These are phyloP conservation scores for Drosophila seguyi DNA, from an alignment of 1,140 invertebrate species.

Conservation along the genomic window DNA sequence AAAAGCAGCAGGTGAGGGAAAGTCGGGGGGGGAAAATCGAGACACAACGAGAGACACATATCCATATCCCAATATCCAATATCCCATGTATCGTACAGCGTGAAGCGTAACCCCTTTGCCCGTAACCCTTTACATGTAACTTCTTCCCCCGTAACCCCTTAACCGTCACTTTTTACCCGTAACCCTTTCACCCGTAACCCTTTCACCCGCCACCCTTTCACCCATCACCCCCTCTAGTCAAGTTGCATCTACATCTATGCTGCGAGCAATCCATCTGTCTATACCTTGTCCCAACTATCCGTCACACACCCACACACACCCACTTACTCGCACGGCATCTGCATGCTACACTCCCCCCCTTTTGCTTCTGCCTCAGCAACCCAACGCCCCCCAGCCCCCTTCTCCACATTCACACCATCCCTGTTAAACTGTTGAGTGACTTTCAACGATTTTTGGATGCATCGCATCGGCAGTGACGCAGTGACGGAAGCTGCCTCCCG, in stretches of 20 bases:
- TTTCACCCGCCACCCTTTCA: too few relatives aligned
- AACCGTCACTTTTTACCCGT: too few relatives aligned
- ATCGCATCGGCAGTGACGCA: slow-evolving; percentile 31
- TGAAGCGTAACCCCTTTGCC: not conserved
- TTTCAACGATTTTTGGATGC: slow-evolving; percentile 79
- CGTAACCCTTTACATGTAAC: not conserved
- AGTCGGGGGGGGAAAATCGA: not conserved
- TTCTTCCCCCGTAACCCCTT: too few relatives aligned
- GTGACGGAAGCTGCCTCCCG: slow-evolving; percentile 61
- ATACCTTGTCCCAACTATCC: slow-evolving; percentile 22
- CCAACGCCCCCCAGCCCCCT: too few relatives aligned
- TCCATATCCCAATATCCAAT: slow-evolving; percentile 3
- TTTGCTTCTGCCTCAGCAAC: not conserved
- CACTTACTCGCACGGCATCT: slow-evolving; percentile 17
- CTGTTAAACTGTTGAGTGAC: slow-evolving; percentile 79
- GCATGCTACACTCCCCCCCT: slow-evolving; percentile 16
- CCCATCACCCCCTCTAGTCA: not conserved
- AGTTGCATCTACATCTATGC: slow-evolving; percentile 11
- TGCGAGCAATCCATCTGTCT: slow-evolving; percentile 32
- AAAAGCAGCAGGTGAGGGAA: not conserved
- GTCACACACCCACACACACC: slow-evolving; percentile 34
- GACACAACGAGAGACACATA: slow-evolving; percentile 4
- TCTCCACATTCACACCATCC: slow-evolving; percentile 21
- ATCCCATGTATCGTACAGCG: not conserved
- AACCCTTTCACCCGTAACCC: not conserved